Evolutionary conservation across 2,113 vertebrate species (phyloP).

Genomic region (Cyphomyrus discorhynchus): DNA sequence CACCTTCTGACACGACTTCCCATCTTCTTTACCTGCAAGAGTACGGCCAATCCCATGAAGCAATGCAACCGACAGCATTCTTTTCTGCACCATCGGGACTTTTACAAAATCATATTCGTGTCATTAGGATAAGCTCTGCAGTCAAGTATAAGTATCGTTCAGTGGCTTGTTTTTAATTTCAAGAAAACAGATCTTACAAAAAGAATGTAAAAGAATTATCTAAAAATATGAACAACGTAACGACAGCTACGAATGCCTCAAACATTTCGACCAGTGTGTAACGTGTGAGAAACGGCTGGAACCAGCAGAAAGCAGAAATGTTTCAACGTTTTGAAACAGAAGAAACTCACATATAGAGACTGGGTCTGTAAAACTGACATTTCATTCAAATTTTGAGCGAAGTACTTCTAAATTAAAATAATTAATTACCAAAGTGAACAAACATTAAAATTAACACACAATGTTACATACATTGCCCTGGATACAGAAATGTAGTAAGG

Average conservation of each 20-base stretch:
- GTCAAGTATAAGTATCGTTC: not conserved
- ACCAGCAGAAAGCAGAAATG: not conserved
- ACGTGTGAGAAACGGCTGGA: not conserved
- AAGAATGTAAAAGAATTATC: not conserved
- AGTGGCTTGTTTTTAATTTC: not conserved
- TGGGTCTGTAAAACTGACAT: not conserved
- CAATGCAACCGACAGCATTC: not conserved
- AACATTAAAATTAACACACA: not conserved
- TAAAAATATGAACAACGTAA: not conserved
- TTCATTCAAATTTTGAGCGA: not conserved
- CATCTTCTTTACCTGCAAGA: constrained; percentile 87
- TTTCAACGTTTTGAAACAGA: not conserved
- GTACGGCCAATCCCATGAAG: constrained; percentile 6
- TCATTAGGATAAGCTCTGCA: not conserved
- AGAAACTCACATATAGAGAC: not conserved
- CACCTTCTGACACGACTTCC: constrained; percentile 95
- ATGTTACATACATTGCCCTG: not conserved
- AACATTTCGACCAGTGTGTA: not conserved
- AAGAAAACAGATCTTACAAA: not conserved
- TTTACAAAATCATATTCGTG: not conserved
- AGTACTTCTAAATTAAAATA: not conserved
- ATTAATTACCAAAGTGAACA: not conserved
- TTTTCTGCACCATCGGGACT: not conserved
- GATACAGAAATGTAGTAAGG: not conserved
- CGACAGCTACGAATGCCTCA: not conserved